A percentile compares a stretch with the other conserved stretches of the same genome.
Conservation (phyloP, 2,113 vertebrate species). For the Hyperoodon ampullatus region DNA sequence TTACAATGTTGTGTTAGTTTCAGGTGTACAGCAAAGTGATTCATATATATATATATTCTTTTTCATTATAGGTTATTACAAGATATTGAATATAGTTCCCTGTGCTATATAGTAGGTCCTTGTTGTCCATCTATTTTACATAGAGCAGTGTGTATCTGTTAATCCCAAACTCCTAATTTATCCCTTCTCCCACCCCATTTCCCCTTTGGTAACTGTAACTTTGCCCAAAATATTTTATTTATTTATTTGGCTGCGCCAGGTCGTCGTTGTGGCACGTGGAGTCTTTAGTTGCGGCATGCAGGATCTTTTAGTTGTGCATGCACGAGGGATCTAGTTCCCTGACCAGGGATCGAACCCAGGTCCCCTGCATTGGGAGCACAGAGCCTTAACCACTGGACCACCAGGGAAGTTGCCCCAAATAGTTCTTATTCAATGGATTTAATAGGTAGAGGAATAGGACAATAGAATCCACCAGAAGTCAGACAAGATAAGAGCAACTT, state of each 20-base stretch:
- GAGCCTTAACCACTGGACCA: no score
- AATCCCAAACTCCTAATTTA: neutral
- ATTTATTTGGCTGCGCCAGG: no score
- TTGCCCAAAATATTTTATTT: neutral
- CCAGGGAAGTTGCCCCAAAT: neutral
- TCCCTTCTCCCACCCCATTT: neutral
- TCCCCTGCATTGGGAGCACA: no score
- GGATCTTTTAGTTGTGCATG: no score
- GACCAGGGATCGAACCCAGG: no score
- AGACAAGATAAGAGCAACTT: slow-evolving; percentile 1
- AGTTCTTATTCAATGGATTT: neutral
- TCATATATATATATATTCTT: neutral
- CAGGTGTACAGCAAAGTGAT: neutral
- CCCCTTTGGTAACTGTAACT: neutral
- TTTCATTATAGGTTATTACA: no score
- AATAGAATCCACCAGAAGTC: neutral
- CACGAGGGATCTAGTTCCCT: no score
- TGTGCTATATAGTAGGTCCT: neutral
- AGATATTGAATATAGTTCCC: neutral
- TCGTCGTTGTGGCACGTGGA: no score
- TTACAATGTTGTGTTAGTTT: neutral
- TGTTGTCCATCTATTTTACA: neutral
- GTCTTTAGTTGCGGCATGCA: no score
- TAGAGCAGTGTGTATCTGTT: neutral
- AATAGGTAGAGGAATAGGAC: neutral